phyloP scores from a whole-genome alignment of 2,113 vertebrate species.

The Galemys pyrenaicus region DNA sequence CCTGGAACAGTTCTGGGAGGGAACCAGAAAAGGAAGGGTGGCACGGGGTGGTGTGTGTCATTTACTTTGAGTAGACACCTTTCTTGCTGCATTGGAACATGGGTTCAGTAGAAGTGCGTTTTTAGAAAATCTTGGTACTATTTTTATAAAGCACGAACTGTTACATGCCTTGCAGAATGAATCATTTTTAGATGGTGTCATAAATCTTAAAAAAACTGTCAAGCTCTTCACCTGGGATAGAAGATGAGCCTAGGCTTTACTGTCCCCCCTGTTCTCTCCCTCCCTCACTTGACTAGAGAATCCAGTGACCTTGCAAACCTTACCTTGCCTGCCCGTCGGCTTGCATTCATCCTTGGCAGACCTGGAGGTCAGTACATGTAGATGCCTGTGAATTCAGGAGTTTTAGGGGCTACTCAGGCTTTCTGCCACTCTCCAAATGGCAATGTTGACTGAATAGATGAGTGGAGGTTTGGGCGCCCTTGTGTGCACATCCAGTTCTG shows the following conservation, averaged over 20 bases:
- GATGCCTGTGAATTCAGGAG: conserved; percentile 7
- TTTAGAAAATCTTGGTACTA: conserved; percentile 34
- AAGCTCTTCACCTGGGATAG: conserved; percentile 8
- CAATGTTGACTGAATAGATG: not conserved
- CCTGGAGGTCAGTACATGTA: not conserved
- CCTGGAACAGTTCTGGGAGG: not conserved
- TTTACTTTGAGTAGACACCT: conserved; percentile 42
- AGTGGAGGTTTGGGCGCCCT: not conserved
- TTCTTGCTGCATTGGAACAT: conserved; percentile 16
- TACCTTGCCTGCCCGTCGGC: not conserved
- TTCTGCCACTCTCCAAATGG: not conserved
- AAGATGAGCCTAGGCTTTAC: conserved; percentile 34
- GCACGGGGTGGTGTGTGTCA: not conserved
- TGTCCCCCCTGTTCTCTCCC: not conserved
- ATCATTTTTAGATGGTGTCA: conserved; percentile 71
- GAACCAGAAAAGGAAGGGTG: not conserved
- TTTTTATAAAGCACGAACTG: conserved; percentile 70
- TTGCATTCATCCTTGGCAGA: not conserved
- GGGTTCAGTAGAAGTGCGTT: conserved; percentile 38
- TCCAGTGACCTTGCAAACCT: conserved; percentile 3
- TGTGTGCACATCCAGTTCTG: not conserved
- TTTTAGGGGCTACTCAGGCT: not conserved
- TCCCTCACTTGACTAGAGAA: conserved; percentile 12
- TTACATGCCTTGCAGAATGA: conserved; percentile 61
- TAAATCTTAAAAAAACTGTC: conserved; percentile 52